Evolutionary conservation across 1,140 invertebrate species (phyloP).

Genomic region (Bombus ignitus): DNA sequence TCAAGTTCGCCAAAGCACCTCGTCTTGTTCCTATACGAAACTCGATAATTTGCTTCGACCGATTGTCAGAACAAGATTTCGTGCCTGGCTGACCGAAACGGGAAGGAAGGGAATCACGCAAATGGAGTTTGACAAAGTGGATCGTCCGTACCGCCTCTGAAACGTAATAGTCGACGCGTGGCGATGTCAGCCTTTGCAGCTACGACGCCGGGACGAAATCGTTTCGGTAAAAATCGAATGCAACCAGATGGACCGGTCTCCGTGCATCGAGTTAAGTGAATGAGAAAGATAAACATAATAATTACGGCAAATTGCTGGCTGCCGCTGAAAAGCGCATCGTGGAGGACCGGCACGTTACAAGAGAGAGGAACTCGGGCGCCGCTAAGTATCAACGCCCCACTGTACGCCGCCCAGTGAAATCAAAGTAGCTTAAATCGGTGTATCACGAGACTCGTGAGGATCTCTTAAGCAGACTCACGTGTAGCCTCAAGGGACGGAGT

Average conservation of each 20-base stretch:
- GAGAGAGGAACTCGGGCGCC: slow-evolving; percentile 21
- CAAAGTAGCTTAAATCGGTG: slow-evolving; percentile 12
- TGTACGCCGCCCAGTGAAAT: background rate
- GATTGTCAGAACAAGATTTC: background rate
- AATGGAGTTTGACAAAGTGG: slow-evolving; percentile 66
- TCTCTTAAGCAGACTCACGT: background rate
- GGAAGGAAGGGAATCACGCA: slow-evolving; percentile 56
- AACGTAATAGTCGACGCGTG: slow-evolving; percentile 63
- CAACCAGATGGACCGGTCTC: slow-evolving; percentile 29
- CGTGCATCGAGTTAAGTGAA: slow-evolving; percentile 75
- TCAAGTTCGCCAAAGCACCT: background rate
- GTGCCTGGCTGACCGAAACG: background rate
- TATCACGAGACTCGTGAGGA: background rate
- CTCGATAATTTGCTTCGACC: slow-evolving; percentile 11
- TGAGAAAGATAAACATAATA: slow-evolving; percentile 81
- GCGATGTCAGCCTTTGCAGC: slow-evolving; percentile 24
- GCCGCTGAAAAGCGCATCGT: slow-evolving; percentile 67
- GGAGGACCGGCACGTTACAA: slow-evolving; percentile 24
- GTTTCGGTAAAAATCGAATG: slow-evolving; percentile 51
- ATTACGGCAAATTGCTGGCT: slow-evolving; percentile 78
- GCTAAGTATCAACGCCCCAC: background rate
- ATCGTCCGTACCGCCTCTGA: slow-evolving; percentile 45
- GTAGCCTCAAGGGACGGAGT: background rate
- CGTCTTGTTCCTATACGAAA: background rate
- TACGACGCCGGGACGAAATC: slow-evolving; percentile 12